These are phyloP conservation scores for Odontothrips loti DNA, from an alignment of 2,888 invertebrate genomes.

Conservation along the genomic window DNA sequence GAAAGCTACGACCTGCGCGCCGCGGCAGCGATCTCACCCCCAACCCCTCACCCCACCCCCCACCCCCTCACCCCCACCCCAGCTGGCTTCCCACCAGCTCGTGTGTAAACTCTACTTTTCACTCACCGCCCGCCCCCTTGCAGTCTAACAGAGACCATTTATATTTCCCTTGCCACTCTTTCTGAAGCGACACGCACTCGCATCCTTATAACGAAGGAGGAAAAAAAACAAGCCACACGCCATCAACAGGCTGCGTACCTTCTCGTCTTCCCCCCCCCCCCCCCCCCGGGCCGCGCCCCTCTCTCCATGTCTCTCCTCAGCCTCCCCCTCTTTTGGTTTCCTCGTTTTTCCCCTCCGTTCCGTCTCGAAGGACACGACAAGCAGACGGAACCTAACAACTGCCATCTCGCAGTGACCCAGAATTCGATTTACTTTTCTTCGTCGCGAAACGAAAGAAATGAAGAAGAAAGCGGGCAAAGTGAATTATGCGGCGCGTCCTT, in stretches of 20 bases:
- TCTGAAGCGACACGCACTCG: not conserved
- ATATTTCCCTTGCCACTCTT: not conserved
- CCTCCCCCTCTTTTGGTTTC: not conserved
- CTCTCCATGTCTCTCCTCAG: too few species aligned
- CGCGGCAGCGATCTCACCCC: not conserved
- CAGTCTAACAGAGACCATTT: not conserved
- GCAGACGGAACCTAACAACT: not conserved
- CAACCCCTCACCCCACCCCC: not conserved
- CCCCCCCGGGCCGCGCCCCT: not conserved
- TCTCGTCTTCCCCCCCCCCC: not conserved
- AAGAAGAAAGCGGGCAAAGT: not conserved
- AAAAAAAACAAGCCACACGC: not conserved
- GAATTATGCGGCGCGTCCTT: conserved; percentile 5
- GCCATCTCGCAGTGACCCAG: conserved; percentile 1
- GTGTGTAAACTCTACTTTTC: conserved; percentile 4
- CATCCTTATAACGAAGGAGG: not conserved
- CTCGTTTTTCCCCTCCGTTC: not conserved
- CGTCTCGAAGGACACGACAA: not conserved
- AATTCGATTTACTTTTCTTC: conserved; percentile 7
- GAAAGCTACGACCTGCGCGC: not conserved
- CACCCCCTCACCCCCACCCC: not conserved
- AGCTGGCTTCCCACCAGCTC: not conserved
- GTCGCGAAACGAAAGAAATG: not conserved
- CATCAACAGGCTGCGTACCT: conserved; percentile 18
- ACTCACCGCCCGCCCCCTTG: not conserved